A percentile compares a stretch with the other conserved stretches of the same genome.
Evolutionary conservation across 2,113 vertebrate species (phyloP).

Genomic region (Lasiurus borealis): DNA sequence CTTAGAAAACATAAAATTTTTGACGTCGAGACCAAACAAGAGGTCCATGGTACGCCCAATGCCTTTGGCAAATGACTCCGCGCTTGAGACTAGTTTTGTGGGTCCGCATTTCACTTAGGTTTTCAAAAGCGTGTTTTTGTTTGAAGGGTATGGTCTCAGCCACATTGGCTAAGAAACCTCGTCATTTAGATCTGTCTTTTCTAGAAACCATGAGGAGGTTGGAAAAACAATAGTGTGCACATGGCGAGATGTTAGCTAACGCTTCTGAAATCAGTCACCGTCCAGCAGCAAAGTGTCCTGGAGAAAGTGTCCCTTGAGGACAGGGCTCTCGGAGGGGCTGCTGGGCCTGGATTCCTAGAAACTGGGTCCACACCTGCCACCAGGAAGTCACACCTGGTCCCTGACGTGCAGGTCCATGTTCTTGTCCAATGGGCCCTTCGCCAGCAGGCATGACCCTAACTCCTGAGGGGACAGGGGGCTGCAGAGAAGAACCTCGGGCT

Average conservation of each 20-base stretch:
- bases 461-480: not conserved
- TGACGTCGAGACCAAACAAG: not conserved
- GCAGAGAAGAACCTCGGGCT: not conserved
- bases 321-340: not conserved
- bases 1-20: not conserved
- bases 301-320: not conserved
- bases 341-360: not conserved
- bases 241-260: not conserved
- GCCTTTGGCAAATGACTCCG: not conserved
- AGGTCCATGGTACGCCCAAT: not conserved
- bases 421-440: not conserved
- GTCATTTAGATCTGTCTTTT: slow-evolving; percentile 37
- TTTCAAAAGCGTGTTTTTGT: not conserved
- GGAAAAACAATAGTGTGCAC: not conserved
- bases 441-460: not conserved
- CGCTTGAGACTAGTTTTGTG: not conserved
- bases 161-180: not conserved
- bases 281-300: not conserved
- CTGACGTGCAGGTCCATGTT: no score
- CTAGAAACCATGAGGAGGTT: not conserved
- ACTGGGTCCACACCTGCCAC: not conserved
- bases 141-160: not conserved
- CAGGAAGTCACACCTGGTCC: not conserved
- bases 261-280: not conserved
- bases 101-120: not conserved